Evolutionary conservation across 1,140 invertebrate species (phyloP).

Genomic region (Reticulitermes speratus): DNA sequence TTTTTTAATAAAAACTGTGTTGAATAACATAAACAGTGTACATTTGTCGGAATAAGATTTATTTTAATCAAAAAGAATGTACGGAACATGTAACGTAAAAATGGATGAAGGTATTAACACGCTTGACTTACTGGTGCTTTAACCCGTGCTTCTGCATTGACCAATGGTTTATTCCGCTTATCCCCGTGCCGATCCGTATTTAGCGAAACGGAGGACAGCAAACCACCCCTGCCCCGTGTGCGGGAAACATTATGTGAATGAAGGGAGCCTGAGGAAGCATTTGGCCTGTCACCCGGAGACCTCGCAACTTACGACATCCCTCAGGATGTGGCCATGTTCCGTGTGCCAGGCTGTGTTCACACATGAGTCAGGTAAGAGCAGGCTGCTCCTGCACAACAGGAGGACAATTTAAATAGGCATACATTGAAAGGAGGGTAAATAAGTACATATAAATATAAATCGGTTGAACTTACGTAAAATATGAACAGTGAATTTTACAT

Average conservation of each 20-base stretch:
- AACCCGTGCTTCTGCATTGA: slow-evolving; percentile 45
- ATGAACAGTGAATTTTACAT: no score
- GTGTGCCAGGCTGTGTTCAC: slow-evolving; percentile 93
- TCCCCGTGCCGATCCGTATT: slow-evolving; percentile 54
- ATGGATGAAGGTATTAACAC: not conserved
- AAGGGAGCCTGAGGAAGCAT: slow-evolving; percentile 88
- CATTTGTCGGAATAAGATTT: no score
- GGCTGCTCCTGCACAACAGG: not conserved
- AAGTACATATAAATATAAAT: no score
- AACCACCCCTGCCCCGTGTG: slow-evolving; percentile 93
- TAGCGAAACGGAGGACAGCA: slow-evolving; percentile 88
- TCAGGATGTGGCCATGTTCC: slow-evolving; percentile 92
- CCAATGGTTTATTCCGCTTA: slow-evolving; percentile 39
- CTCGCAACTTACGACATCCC: slow-evolving; percentile 77
- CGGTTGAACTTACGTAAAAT: no score
- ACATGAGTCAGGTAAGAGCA: slow-evolving; percentile 78
- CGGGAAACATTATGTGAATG: slow-evolving; percentile 93
- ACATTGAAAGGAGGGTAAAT: no score
- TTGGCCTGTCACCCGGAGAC: slow-evolving; percentile 90
- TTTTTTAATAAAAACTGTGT: no score
- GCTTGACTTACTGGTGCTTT: slow-evolving; percentile 23
- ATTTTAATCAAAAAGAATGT: no score
- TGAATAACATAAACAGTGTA: no score
- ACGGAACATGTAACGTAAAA: no score
- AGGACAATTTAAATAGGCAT: no score